Conservation (phyloP, 2,797 vertebrate genomes). For the Manis crassicaudata region DNA sequence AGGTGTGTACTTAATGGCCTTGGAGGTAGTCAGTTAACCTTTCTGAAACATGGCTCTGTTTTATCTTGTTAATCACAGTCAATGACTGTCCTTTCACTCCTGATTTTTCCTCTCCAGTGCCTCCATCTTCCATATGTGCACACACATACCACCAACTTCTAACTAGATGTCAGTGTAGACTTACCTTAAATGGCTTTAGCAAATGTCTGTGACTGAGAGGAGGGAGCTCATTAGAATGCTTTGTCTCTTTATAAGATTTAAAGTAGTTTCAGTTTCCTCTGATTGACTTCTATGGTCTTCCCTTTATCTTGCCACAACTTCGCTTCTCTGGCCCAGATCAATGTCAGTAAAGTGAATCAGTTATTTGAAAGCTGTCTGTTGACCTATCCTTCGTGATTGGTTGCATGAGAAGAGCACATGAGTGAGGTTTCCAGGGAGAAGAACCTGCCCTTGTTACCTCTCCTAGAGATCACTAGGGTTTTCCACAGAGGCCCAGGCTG, state of each 20-base stretch:
- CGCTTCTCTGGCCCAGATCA: constrained; percentile 82
- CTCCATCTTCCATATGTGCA: neutral
- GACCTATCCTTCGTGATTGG: constrained; percentile 84
- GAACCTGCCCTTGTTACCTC: constrained; percentile 60
- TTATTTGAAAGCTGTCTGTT: constrained; percentile 87
- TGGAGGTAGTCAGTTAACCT: neutral
- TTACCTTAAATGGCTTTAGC: neutral
- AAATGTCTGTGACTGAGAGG: constrained; percentile 38
- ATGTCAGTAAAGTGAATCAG: constrained; percentile 85
- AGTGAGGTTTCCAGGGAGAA: constrained; percentile 84
- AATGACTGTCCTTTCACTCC: neutral
- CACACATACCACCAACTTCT: neutral
- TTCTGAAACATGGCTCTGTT: neutral
- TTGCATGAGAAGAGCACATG: constrained; percentile 77
- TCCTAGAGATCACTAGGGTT: constrained; percentile 80
- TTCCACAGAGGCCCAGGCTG: constrained; percentile 81
- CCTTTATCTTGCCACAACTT: constrained; percentile 43
- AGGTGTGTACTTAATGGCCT: neutral
- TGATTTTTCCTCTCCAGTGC: neutral
- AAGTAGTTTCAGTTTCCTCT: constrained; percentile 79
- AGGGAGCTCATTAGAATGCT: constrained; percentile 51
- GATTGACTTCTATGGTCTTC: constrained; percentile 76
- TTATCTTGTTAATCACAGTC: neutral
- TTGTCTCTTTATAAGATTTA: constrained; percentile 74
- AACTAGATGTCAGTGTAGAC: neutral